Conservation (phyloP, 2,797 vertebrate species). For the Betta splendens region DNA sequence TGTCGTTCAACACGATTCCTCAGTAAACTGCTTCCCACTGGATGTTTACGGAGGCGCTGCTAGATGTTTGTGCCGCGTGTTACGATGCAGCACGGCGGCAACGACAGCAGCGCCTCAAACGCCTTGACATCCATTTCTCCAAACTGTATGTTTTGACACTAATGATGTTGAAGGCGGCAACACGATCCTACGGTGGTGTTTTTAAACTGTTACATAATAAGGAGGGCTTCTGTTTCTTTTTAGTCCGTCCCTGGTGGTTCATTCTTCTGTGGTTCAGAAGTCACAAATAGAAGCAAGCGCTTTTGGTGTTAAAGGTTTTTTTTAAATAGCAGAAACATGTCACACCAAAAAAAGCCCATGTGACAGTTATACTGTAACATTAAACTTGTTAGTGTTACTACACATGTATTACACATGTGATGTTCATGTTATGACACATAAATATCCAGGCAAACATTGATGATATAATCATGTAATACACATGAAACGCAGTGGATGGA, state of each 20-base stretch:
- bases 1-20: conserved; percentile 16
- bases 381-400: conserved; percentile 20
- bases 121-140: conserved; percentile 17
- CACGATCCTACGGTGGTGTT: conserved; percentile 17
- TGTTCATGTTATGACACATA: no score
- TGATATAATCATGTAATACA: conserved; percentile 4
- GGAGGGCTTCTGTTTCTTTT: not conserved
- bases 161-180: conserved; percentile 38
- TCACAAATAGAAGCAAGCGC: conserved; percentile 10
- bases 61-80: conserved; percentile 22
- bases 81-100: conserved; percentile 13
- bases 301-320: conserved; percentile 31
- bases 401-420: conserved; percentile 1
- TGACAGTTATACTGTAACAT: conserved; percentile 40
- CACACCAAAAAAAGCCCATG: conserved; percentile 24
- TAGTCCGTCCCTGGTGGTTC: conserved; percentile 6
- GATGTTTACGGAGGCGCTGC: conserved; percentile 34
- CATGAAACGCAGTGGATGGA: not conserved
- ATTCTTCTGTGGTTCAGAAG: conserved; percentile 11
- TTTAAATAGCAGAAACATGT: conserved; percentile 35
- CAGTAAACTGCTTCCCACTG: conserved; percentile 15
- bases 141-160: conserved; percentile 29
- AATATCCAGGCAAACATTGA: not conserved
- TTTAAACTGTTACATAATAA: conserved; percentile 14
- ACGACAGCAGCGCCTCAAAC: conserved; percentile 21